Evolutionary conservation across 2,888 invertebrate species (phyloP), one percentile per base, ranked within the genome.

Genomic region (Calliopum simillimum): DNA sequence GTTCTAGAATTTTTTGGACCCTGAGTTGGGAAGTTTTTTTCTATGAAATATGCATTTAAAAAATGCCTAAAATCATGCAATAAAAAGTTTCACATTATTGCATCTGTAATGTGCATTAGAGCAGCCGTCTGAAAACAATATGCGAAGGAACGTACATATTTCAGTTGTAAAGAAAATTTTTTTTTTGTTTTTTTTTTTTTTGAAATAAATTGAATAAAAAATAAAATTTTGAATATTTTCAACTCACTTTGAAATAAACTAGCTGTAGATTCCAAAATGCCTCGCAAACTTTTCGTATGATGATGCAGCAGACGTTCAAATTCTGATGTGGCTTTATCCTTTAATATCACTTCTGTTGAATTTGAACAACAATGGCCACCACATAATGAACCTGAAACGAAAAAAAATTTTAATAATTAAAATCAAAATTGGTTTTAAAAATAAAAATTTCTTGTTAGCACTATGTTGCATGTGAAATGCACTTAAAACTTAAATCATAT

Each of bases 211-310:
- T 21, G n/a, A 51, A 8, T 16, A n/a, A n/a, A 49, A 13, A 51
- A 21, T 14, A 21, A 21, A 41, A 53, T 68, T 43, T 59, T 68
- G 70, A 70, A 56, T 56, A 19, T 55, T 64, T 56, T 51, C 8
- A 63, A 87, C 90, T 89, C 86, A 94, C 95, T 92, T 89, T 92
- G 92, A 79, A 94, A 88, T 71, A 91, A 90, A 79, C 89, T 88
- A 76, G 92, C 90, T 44, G 94, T 94, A 63, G 91, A 90, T 75
- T 92, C 90, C 76, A 95, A 88, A 71, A 93, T 88, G 76, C 93
- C 94, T 76, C 92, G 91, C 71, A 94, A 89, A 76, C 92, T 92
- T 80, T 90, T 89, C 70, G 93, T 92, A 77, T 93, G 91, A 82
- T 91, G 90, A 74, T 91, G 89, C 74, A 93, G 88, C 79, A 93